Conservation (phyloP, 2,113 vertebrate genomes). For the Crotalus tigris region DNA sequence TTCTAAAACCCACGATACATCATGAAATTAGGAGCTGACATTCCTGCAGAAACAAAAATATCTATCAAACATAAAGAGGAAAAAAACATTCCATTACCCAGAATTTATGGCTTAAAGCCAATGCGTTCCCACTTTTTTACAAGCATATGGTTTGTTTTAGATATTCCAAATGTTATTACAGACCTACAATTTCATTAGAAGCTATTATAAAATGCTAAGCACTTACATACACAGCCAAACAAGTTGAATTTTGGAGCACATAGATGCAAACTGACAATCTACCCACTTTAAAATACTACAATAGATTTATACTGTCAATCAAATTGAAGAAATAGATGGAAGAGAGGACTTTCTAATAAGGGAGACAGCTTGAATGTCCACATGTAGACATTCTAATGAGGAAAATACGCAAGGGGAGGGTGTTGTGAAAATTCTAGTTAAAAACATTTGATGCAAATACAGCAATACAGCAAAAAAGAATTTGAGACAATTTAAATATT, state of each 20-base stretch:
- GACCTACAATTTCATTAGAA: constrained; percentile 79
- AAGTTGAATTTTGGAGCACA: constrained; percentile 13
- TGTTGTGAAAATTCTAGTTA: neutral
- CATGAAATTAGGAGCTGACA: constrained; percentile 84
- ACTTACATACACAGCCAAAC: constrained; percentile 46
- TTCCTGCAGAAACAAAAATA: constrained; percentile 82
- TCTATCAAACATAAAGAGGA: constrained; percentile 79
- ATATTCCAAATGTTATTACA: constrained; percentile 75
- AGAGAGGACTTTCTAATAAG: neutral
- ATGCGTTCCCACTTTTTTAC: constrained; percentile 76
- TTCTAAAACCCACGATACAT: constrained; percentile 79
- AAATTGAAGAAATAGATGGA: constrained; percentile 8
- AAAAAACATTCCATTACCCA: constrained; percentile 69
- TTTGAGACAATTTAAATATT: neutral
- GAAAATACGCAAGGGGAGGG: neutral
- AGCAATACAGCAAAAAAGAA: neutral
- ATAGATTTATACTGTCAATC: constrained; percentile 12
- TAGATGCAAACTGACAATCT: constrained; percentile 28
- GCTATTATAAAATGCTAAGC: constrained; percentile 73
- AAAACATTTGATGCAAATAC: neutral
- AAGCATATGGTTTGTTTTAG: constrained; percentile 79
- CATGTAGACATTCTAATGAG: neutral
- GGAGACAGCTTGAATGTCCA: neutral
- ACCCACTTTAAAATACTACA: neutral
- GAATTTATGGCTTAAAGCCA: constrained; percentile 77